Conservation (phyloP, 2,797 vertebrate genomes). For the Premnoplex brunnescens region DNA sequence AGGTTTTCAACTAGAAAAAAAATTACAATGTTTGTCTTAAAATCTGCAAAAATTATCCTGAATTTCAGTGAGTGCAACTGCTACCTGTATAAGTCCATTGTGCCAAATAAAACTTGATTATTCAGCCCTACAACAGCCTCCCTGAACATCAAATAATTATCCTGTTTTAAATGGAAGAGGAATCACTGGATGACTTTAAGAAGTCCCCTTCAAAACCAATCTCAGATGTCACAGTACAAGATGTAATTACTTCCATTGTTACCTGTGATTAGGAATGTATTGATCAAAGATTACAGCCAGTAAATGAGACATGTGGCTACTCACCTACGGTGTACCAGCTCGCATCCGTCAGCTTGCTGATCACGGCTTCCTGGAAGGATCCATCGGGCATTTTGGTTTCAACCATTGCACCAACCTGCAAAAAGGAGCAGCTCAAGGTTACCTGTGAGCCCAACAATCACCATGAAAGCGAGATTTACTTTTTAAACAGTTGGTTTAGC, state of each 20-base stretch:
- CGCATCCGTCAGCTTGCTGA: conserved; percentile 93
- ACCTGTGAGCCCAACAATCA: neutral
- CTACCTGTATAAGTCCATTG: neutral
- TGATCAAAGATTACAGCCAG: neutral
- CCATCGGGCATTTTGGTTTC: conserved; percentile 92
- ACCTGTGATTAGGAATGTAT: neutral
- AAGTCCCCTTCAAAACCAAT: neutral
- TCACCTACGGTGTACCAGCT: conserved; percentile 97
- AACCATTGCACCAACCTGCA: conserved; percentile 91
- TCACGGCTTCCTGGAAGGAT: conserved; percentile 86
- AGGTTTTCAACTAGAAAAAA: neutral
- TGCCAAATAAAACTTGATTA: neutral
- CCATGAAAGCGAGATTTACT: neutral
- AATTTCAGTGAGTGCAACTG: neutral
- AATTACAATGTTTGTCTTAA: neutral
- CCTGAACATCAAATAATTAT: neutral
- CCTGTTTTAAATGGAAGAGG: neutral
- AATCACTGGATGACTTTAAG: neutral
- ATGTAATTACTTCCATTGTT: neutral
- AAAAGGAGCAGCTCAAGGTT: neutral
- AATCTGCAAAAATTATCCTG: neutral
- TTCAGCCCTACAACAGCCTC: neutral
- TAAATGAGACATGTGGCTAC: conserved; percentile 1
- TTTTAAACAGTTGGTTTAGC: neutral
- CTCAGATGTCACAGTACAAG: neutral